Conservation (phyloP, 53 echinoderm and acorn worm species). For the Temnopleurus reevesii region DNA sequence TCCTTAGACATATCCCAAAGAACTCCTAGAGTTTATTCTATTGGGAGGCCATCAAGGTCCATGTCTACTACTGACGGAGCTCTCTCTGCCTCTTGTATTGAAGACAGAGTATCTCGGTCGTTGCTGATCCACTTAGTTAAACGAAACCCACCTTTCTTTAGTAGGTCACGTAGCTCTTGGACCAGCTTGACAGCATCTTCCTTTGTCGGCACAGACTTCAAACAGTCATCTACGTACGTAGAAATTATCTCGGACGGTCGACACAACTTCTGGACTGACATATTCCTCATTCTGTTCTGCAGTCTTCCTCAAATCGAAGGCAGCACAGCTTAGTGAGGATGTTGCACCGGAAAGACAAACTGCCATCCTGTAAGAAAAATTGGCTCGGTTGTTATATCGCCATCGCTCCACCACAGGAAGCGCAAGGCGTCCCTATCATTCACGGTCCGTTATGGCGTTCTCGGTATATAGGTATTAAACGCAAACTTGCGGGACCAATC, state of each 20-base stretch:
- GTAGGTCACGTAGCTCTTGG: neutral
- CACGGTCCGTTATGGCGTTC: no score
- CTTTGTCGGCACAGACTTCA: constrained; percentile 56
- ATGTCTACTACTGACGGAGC: constrained; percentile 50
- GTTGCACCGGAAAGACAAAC: constrained; percentile 67
- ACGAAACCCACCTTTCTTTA: constrained; percentile 62
- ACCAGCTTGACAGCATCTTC: constrained; percentile 42
- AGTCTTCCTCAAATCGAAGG: constrained; percentile 57
- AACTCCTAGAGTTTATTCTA: constrained; percentile 58
- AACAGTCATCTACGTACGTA: constrained; percentile 69
- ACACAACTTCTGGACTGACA: constrained; percentile 9
- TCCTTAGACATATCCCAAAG: constrained; percentile 56
- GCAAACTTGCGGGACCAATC: no score
- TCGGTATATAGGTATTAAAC: no score
- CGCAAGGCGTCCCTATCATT: constrained; percentile 64
- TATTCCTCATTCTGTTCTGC: constrained; percentile 47
- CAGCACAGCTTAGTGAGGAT: constrained; percentile 64
- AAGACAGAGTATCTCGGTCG: constrained; percentile 24
- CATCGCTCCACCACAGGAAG: constrained; percentile 75
- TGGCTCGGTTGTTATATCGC: neutral
- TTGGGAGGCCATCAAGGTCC: constrained; percentile 47
- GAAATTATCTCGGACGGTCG: constrained; percentile 55
- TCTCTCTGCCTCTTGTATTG: constrained; percentile 45
- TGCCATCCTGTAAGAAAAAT: constrained; percentile 52
- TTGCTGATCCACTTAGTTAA: constrained; percentile 71